A percentile compares a stretch with the other conserved stretches of the same genome.
These are phyloP conservation scores for Montipora cactus DNA, from an alignment of 64 coral and sea anemone species.

Conservation along the genomic window DNA sequence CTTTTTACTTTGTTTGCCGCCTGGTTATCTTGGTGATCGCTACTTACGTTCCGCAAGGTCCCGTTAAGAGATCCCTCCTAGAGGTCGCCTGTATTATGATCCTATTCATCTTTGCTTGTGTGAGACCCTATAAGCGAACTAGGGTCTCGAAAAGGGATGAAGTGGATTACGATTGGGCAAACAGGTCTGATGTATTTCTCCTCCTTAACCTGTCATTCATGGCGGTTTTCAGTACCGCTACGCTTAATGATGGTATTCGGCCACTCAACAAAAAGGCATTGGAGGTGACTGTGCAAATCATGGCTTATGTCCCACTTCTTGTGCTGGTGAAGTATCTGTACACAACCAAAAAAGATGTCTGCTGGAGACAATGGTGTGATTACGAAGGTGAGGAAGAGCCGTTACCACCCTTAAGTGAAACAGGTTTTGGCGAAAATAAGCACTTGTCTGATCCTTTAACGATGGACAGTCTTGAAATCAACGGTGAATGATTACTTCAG, in stretches of 20 bases:
- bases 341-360: neutral
- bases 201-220: slow-evolving; percentile 72
- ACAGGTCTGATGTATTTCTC: slow-evolving; percentile 72
- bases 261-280: neutral
- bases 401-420: no score
- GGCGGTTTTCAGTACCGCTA: slow-evolving; percentile 57
- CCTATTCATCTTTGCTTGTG: slow-evolving; percentile 60
- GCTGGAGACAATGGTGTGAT: neutral
- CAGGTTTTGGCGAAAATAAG: no score
- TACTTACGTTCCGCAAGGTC: slow-evolving; percentile 43
- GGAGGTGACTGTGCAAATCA: neutral
- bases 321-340: neutral
- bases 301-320: slow-evolving; percentile 25
- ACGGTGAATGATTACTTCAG: no score
- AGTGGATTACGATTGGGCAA: slow-evolving; percentile 62
- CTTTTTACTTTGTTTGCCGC: slow-evolving; percentile 81
- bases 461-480: neutral
- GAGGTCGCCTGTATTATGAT: slow-evolving; percentile 65
- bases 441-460: neutral
- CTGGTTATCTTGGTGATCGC: slow-evolving; percentile 61
- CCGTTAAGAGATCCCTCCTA: slow-evolving; percentile 51
- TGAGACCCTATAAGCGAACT: slow-evolving; percentile 74
- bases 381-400: neutral
- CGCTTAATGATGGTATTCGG: neutral
- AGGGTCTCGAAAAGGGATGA: neutral